A percentile compares a stretch with the other conserved stretches of the same genome.
phyloP scores from a whole-genome alignment of 2,888 invertebrate genomes.

The Troglohyphantes excavatus region DNA sequence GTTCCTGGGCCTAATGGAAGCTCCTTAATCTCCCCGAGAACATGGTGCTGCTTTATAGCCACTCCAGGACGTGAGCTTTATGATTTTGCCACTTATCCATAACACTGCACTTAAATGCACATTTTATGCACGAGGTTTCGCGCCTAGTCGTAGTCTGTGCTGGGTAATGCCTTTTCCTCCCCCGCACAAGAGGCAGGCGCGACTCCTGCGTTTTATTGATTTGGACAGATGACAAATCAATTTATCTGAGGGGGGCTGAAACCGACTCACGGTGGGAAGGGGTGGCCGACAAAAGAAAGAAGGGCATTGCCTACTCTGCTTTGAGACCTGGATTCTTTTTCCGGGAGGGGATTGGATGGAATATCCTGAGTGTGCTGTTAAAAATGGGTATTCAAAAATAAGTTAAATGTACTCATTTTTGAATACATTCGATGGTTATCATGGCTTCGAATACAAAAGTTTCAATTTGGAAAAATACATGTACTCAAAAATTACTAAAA shows the following conservation, averaged over 20 bases:
- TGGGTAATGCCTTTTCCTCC: neutral
- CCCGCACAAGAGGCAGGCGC: neutral
- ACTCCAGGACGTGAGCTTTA: constrained; percentile 1
- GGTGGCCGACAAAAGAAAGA: neutral
- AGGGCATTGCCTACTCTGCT: too few species aligned
- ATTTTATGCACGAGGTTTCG: constrained; percentile 8
- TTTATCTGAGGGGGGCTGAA: constrained; percentile 14
- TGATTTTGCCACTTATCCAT: constrained; percentile 12
- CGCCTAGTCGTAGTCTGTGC: neutral
- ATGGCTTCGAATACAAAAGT: too few species aligned
- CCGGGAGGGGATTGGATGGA: too few species aligned
- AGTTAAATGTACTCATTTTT: too few species aligned
- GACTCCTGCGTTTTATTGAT: constrained; percentile 20
- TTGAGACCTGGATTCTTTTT: too few species aligned
- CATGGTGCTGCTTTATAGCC: neutral
- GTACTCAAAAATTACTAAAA: too few species aligned
- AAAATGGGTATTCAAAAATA: too few species aligned
- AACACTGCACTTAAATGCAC: neutral
- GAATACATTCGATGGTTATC: too few species aligned
- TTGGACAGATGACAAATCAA: constrained; percentile 24
- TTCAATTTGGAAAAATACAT: too few species aligned
- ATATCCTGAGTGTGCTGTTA: too few species aligned
- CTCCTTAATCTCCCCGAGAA: neutral
- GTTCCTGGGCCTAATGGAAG: neutral
- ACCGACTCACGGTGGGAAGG: constrained; percentile 5